Evolutionary conservation across 2,888 invertebrate genomes (phyloP), one percentile per base, ranked within the genome.

Genomic region (Diarsia dahlii): DNA sequence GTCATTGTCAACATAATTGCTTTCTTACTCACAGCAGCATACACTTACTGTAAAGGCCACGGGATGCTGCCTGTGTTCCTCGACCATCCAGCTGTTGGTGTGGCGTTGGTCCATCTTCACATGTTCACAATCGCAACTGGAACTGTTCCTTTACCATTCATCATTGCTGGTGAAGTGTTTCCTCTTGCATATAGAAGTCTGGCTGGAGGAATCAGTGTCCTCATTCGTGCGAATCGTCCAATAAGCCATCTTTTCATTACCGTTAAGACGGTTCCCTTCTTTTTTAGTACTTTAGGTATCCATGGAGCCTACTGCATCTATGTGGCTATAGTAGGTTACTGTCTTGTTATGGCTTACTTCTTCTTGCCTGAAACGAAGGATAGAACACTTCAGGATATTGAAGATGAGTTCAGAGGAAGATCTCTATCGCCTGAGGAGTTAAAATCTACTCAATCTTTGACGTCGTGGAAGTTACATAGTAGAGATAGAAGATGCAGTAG

Each of bases 121-220:
- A 97, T 97, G 86, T 94, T 96, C 18, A 96, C 97, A 28, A 94
- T 97, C 34, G 95, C 96, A 2, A 94, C 97, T 10, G 97, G 98
- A 0, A 93, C 97, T 5, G 94, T 97, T 1, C 97, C 98, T 0
- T 88, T 98, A 67, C 97, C 98, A 0, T 98, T 98, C 95, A 97
- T 97, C 15, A 97, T 98, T 91, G 97, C 97, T 81, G 98, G 98
- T 0, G 98, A 98, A 90, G 91, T 98, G 0, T 98, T 97, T 85
- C 97, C 98, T 6, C 94, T 97, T 46, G 95, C 96, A 65, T 96
- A 96, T 62, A 95, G 97, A 64, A 97, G 97, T 50, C 89, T 97
- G 1, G 97, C 97, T 69, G 93, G 94, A 20, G 93, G 93, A 0
- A 89, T 95, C 23, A 93, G 94, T 52, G 92, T 94, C 0, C 71